Evolutionary conservation across 1,140 invertebrate genomes (phyloP).

Genomic region (Lepidostoma basale): DNA sequence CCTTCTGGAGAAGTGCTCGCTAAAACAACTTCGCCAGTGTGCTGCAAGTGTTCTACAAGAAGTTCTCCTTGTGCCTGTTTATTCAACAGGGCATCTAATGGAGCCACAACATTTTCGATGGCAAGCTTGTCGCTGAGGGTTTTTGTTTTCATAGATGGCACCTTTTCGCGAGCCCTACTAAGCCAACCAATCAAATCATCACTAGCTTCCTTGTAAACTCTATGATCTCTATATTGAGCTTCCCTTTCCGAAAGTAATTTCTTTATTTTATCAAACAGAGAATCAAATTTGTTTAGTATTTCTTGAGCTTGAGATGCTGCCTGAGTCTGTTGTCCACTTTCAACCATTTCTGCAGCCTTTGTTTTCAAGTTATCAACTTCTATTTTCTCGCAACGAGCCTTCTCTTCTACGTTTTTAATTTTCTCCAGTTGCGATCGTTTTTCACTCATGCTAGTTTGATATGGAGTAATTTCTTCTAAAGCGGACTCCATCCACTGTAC

Average conservation of each 20-base stretch:
- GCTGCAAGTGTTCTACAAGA: constrained; percentile 83
- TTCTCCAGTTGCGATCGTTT: constrained; percentile 85
- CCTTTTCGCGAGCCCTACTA: constrained; percentile 83
- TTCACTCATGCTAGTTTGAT: constrained; percentile 81
- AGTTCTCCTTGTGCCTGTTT: constrained; percentile 91
- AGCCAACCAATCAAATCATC: constrained; percentile 88
- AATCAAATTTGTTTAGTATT: constrained; percentile 80
- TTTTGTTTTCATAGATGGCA: constrained; percentile 84
- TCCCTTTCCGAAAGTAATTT: constrained; percentile 79
- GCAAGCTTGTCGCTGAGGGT: constrained; percentile 85
- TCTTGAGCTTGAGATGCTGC: constrained; percentile 83
- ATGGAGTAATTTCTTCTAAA: constrained; percentile 74
- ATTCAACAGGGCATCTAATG: constrained; percentile 83
- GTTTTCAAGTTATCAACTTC: constrained; percentile 88
- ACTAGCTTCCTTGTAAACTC: constrained; percentile 85
- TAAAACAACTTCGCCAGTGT: constrained; percentile 84
- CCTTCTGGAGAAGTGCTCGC: constrained; percentile 80
- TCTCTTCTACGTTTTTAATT: constrained; percentile 86
- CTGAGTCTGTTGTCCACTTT: constrained; percentile 81
- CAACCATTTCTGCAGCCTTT: constrained; percentile 87
- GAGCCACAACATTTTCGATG: constrained; percentile 85
- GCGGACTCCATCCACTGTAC: constrained; percentile 77
- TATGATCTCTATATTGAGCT: constrained; percentile 86
- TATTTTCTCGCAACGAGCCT: constrained; percentile 87
- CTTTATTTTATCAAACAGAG: constrained; percentile 72